These are phyloP conservation scores for Macrocentrus cingulum DNA, from an alignment of 1,140 invertebrate genomes.

Conservation along the genomic window DNA sequence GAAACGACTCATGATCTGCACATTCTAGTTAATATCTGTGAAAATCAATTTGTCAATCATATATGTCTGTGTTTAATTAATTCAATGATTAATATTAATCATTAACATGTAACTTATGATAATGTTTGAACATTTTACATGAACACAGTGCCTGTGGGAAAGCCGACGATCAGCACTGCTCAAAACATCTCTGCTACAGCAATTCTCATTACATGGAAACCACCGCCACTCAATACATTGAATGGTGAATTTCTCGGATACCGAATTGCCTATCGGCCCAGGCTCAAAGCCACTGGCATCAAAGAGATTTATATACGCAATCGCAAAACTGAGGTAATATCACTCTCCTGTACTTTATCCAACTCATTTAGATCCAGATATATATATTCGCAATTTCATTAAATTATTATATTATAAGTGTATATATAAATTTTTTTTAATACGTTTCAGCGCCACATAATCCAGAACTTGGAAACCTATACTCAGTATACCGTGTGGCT, in stretches of 20 bases:
- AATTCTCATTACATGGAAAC: slow-evolving; percentile 72
- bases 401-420: background rate
- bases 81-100: background rate
- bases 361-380: too few relatives aligned
- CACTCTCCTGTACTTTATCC: background rate
- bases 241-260: slow-evolving; percentile 81
- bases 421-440: slow-evolving; percentile 19
- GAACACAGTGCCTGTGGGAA: slow-evolving; percentile 69
- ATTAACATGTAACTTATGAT: background rate
- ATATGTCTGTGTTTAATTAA: background rate
- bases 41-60: background rate
- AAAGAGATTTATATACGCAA: slow-evolving; percentile 72
- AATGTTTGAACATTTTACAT: background rate
- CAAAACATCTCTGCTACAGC: slow-evolving; percentile 72
- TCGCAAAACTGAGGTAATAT: slow-evolving; percentile 65
- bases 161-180: slow-evolving; percentile 70
- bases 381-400: background rate
- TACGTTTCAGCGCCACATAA: slow-evolving; percentile 70
- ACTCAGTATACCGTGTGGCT: slow-evolving; percentile 76
- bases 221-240: slow-evolving; percentile 69
- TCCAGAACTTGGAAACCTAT: slow-evolving; percentile 70
- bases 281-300: slow-evolving; percentile 62
- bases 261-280: slow-evolving; percentile 68
- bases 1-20: too few relatives aligned
- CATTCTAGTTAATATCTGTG: too few relatives aligned